phyloP scores from a whole-genome alignment of 2,797 vertebrate genomes.

The Enteromius afrohamiltoni region DNA sequence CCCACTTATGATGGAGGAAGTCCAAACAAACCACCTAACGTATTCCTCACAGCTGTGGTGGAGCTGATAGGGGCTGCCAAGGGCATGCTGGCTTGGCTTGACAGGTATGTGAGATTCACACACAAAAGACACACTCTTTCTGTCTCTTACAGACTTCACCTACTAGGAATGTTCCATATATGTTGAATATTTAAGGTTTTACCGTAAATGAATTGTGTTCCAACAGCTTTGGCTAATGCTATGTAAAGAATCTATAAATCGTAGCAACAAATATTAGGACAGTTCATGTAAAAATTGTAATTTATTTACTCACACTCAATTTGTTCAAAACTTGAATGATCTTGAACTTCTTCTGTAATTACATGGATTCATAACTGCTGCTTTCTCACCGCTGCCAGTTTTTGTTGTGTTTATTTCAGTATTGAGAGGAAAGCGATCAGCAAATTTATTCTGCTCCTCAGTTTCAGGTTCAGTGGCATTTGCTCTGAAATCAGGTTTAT shows the following conservation, averaged over 20 bases:
- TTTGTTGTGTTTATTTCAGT: neutral
- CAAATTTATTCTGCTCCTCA: neutral
- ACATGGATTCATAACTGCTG: too few species aligned
- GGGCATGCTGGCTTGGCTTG: slow-evolving; percentile 89
- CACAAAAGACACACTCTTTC: neutral
- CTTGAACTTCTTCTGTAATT: neutral
- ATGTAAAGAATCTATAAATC: neutral
- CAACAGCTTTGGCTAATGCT: neutral
- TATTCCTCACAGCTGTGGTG: slow-evolving; percentile 92
- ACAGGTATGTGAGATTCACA: slow-evolving; percentile 78
- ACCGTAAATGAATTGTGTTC: too few species aligned
- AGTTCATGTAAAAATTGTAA: neutral
- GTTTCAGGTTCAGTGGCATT: neutral
- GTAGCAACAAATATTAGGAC: neutral
- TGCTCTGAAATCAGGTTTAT: too few species aligned
- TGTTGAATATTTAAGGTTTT: neutral
- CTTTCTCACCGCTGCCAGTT: neutral
- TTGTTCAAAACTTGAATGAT: neutral
- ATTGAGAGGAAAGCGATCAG: neutral
- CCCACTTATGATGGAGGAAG: slow-evolving; percentile 78
- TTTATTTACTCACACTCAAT: neutral
- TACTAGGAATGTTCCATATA: slow-evolving; percentile 1
- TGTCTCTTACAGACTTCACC: neutral
- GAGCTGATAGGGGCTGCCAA: slow-evolving; percentile 93
- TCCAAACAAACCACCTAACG: slow-evolving; percentile 87